Evolutionary conservation across 2,113 vertebrate species (phyloP).

Genomic region (Eulemur macaco): DNA sequence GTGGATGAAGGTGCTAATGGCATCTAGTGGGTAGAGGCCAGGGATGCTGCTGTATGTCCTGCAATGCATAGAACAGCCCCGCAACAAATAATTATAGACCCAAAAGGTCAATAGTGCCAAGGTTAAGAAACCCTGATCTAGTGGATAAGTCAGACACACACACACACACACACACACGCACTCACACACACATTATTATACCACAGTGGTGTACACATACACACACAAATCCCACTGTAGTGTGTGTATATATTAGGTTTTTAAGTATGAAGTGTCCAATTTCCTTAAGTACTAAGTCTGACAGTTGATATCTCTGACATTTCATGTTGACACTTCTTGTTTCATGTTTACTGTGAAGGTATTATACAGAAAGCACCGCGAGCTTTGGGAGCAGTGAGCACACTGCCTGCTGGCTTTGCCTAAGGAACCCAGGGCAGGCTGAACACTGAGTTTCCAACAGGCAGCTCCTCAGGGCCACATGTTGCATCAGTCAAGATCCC

Average conservation of each 20-base stretch:
- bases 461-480: not conserved
- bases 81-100: not conserved
- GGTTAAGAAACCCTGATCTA: not conserved
- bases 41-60: not conserved
- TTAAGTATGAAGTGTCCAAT: no score
- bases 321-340: no score
- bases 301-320: no score
- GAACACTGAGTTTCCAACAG: not conserved
- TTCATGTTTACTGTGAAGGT: no score
- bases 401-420: not conserved
- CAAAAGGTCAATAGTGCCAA: not conserved
- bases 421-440: not conserved
- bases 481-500: no score
- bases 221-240: no score
- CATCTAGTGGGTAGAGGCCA: not conserved
- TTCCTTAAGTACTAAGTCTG: no score
- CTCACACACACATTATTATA: not conserved
- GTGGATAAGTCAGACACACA: not conserved
- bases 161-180: no score
- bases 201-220: no score
- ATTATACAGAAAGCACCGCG: not conserved
- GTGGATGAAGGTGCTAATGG: not conserved
- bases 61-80: fast-evolving
- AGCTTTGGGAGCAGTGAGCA: not conserved
- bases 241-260: not conserved